These are phyloP conservation scores for Calidris pygmaea DNA, from an alignment of 2,113 vertebrate species.

Conservation along the genomic window DNA sequence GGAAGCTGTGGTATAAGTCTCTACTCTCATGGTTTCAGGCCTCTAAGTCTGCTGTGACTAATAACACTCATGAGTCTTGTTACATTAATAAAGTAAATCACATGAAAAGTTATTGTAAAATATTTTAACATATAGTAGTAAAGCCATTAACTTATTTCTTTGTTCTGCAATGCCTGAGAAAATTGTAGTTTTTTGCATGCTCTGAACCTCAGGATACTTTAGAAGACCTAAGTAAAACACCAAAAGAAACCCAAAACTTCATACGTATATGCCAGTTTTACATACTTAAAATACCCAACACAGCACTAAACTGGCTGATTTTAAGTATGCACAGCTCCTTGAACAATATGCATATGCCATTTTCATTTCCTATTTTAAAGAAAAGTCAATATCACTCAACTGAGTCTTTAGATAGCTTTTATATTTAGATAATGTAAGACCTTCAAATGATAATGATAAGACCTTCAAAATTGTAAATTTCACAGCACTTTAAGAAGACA, in stretches of 20 bases:
- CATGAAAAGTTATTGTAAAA: not conserved
- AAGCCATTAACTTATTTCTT: not conserved
- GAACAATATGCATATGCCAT: not conserved
- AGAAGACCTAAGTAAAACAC: not conserved
- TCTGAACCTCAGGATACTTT: not conserved
- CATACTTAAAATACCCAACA: not conserved
- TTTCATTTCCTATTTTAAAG: not conserved
- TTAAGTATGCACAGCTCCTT: not conserved
- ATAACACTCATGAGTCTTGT: accelerated
- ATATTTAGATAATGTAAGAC: not conserved
- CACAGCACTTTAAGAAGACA: not conserved
- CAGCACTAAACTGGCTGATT: accelerated
- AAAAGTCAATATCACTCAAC: not conserved
- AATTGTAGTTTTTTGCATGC: not conserved
- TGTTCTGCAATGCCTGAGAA: not conserved
- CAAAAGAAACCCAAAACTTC: not conserved
- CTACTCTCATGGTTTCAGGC: not conserved
- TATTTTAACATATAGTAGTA: not conserved
- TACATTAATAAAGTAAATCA: not conserved
- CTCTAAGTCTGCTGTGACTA: not conserved
- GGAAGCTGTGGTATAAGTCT: not conserved
- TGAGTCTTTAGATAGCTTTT: not conserved
- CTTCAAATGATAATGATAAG: not conserved
- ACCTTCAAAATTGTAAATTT: not conserved
- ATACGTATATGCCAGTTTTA: not conserved